Evolutionary conservation across 2,888 invertebrate genomes (phyloP), one percentile per base, ranked within the genome.

Genomic region (Lepidocyrtinus sp.): DNA sequence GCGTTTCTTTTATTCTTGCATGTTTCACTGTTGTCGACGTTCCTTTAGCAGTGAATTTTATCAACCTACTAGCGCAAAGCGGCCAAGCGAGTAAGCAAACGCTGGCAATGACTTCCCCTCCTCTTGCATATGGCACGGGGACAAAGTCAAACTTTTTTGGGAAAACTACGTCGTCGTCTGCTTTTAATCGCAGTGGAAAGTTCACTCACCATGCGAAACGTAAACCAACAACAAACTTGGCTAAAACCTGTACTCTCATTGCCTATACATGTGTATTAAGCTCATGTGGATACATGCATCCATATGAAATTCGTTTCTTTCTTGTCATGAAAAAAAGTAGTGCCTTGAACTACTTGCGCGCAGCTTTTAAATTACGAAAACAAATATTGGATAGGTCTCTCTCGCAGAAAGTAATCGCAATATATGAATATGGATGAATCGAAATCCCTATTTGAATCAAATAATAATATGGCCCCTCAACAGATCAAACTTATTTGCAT

Each of bases 41-140:
- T n/a, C n/a, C n/a, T n/a, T n/a, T n/a, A n/a, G n/a, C n/a, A n/a
- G n/a, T n/a, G n/a, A n/a, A n/a, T n/a, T n/a, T n/a, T n/a, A n/a
- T n/a, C n/a, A n/a, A n/a, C n/a, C n/a, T 27, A 55, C 69, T 22
- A 65, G 61, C 27, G n/a, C n/a, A n/a, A n/a, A n/a, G n/a, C n/a
- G n/a, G n/a, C n/a, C n/a, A n/a, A n/a, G n/a, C n/a, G n/a, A n/a
- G n/a, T n/a, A n/a, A n/a, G n/a, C n/a, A n/a, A n/a, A n/a, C n/a
- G 46, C 72, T 78, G 73, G 78, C 78, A 79, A 79, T 79, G 78
- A 79, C 78, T 79, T 69, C 72, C n/a, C n/a, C n/a, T 69, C 72
- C 50, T 69, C 72, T 62, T 72, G 62, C 78, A 79, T 79, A 63
- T 79, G 75, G 74, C 74, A 74, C 79, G 74, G 79, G 79, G 79